Evolutionary conservation across 2,113 vertebrate genomes (phyloP).

Genomic region (Salvelinus namaycush): DNA sequence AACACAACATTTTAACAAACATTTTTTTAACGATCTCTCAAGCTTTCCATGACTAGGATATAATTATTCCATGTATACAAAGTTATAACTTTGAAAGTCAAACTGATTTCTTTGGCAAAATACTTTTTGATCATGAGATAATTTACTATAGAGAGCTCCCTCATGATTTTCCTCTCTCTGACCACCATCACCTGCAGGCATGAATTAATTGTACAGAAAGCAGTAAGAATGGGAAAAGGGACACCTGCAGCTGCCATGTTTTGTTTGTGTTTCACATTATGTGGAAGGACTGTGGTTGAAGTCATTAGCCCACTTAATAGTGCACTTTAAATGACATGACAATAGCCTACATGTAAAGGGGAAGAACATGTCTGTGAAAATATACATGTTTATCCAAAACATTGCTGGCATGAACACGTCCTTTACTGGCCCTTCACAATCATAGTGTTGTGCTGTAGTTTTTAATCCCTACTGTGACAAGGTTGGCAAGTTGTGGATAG

Average conservation of each 20-base stretch:
- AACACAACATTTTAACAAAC: too few relatives aligned
- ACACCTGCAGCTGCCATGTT: slow-evolving; percentile 1
- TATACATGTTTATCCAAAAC: too few relatives aligned
- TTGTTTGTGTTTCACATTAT: not conserved
- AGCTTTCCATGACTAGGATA: not conserved
- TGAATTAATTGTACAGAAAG: slow-evolving; percentile 9
- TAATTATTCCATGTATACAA: too few relatives aligned
- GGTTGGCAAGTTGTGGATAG: too few relatives aligned
- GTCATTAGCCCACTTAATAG: too few relatives aligned
- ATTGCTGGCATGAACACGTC: too few relatives aligned
- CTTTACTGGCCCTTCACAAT: not conserved
- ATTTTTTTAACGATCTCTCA: not conserved
- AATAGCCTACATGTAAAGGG: too few relatives aligned
- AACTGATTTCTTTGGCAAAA: too few relatives aligned
- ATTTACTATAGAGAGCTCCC: not conserved
- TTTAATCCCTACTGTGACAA: too few relatives aligned
- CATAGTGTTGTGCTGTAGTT: slow-evolving; percentile 9
- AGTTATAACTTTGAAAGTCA: too few relatives aligned
- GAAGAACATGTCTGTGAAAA: too few relatives aligned
- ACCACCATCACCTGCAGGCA: slow-evolving; percentile 19
- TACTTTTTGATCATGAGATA: not conserved
- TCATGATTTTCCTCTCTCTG: not conserved
- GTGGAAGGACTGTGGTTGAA: not conserved
- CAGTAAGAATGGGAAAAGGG: not conserved
- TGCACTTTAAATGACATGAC: too few relatives aligned